These are phyloP conservation scores for Conus betulinus DNA, from an alignment of 1,140 invertebrate species.

Conservation along the genomic window DNA sequence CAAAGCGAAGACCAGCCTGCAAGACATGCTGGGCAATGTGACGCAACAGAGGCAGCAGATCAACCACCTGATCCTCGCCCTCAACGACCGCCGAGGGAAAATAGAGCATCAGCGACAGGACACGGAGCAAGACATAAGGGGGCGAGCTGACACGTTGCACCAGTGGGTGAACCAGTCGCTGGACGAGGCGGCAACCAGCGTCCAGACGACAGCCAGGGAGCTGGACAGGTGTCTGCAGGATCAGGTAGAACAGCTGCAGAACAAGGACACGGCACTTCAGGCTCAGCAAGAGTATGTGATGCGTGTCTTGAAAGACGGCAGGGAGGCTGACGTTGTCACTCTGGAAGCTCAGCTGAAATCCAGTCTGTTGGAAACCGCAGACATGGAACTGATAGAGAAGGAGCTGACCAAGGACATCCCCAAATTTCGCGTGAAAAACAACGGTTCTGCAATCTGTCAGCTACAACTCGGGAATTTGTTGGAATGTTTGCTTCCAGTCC, in stretches of 20 bases:
- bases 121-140: not conserved
- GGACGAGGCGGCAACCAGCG: not conserved
- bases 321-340: not conserved
- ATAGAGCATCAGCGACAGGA: not conserved
- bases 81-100: not conserved
- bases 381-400: not conserved
- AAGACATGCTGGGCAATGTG: not conserved
- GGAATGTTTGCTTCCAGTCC: not conserved
- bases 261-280: not conserved
- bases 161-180: not conserved
- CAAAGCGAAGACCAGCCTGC: not conserved
- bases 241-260: not conserved
- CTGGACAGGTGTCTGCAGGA: not conserved
- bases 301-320: not conserved
- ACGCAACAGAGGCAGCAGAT: not conserved
- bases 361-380: not conserved
- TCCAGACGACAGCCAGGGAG: not conserved
- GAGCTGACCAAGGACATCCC: not conserved
- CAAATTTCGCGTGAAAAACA: not conserved
- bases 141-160: not conserved
- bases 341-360: constrained; percentile 3
- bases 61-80: not conserved
- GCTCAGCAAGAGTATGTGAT: constrained; percentile 10
- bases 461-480: not conserved
- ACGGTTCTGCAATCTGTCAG: too few relatives aligned